Percentiles rank a stretch among this genome's conserved stretches.
These are phyloP conservation scores for Anthopleura sola DNA, from an alignment of 64 coral and sea anemone genomes.

Conservation along the genomic window DNA sequence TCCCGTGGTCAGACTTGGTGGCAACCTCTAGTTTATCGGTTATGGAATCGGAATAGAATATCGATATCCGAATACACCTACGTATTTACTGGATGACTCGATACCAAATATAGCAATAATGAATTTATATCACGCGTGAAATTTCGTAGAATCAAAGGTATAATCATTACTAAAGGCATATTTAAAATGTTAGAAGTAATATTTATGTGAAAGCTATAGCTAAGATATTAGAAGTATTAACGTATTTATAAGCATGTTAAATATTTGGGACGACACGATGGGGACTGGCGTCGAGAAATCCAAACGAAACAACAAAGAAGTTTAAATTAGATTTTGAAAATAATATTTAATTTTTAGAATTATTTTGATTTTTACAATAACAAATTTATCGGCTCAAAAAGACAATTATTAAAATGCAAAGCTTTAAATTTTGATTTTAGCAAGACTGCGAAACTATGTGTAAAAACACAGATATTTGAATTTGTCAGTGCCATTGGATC, in stretches of 20 bases:
- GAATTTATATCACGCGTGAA: neutral
- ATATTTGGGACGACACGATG: too few species aligned
- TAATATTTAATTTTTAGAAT: too few species aligned
- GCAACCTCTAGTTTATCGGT: constrained; percentile 1
- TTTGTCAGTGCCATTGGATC: neutral
- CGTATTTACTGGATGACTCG: neutral
- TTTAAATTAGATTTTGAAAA: too few species aligned
- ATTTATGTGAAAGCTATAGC: too few species aligned
- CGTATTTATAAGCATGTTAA: too few species aligned
- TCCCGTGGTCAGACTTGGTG: neutral
- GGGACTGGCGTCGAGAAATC: too few species aligned
- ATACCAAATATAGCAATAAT: constrained; percentile 3
- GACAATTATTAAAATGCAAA: neutral
- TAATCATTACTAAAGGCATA: neutral
- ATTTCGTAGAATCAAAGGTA: neutral
- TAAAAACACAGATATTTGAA: neutral
- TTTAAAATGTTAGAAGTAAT: neutral
- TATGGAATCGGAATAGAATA: neutral
- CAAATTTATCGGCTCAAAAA: neutral
- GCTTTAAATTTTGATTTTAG: neutral
- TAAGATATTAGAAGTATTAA: too few species aligned
- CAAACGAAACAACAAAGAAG: too few species aligned
- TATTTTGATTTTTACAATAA: too few species aligned
- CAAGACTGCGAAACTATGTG: too few species aligned
- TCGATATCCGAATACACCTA: neutral